These are phyloP conservation scores for Pedionomus torquatus DNA, from an alignment of 2,113 vertebrate genomes.

Conservation along the genomic window DNA sequence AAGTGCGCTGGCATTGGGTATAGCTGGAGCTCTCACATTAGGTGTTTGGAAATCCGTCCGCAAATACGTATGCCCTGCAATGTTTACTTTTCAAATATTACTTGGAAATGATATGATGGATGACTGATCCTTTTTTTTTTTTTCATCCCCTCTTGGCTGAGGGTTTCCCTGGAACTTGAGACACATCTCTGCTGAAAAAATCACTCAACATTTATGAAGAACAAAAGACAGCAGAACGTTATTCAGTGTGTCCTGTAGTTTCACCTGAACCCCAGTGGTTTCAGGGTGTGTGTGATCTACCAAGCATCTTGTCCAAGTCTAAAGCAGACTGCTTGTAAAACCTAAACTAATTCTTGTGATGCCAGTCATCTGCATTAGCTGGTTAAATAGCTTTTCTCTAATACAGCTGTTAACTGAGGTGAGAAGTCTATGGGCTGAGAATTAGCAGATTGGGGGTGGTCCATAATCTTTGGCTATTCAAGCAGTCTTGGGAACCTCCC, in stretches of 20 bases:
- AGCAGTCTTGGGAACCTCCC: neutral
- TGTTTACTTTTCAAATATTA: slow-evolving; percentile 36
- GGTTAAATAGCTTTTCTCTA: neutral
- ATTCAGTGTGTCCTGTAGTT: slow-evolving; percentile 1
- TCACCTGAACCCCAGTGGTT: slow-evolving; percentile 32
- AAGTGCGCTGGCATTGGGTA: neutral
- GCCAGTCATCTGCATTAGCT: neutral
- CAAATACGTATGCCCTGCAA: neutral
- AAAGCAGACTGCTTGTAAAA: neutral
- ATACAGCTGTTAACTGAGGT: neutral
- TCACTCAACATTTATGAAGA: neutral
- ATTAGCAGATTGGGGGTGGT: neutral
- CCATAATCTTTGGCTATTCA: neutral
- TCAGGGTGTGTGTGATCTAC: neutral
- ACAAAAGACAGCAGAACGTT: slow-evolving; percentile 31
- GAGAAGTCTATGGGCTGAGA: neutral
- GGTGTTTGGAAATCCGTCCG: slow-evolving; percentile 23
- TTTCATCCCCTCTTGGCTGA: slow-evolving; percentile 26
- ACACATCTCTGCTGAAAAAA: slow-evolving; percentile 8
- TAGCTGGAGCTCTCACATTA: slow-evolving; percentile 8
- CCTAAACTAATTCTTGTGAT: neutral
- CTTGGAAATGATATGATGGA: slow-evolving; percentile 16
- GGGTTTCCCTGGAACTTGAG: slow-evolving; percentile 35
- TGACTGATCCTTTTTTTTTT: slow-evolving; percentile 5
- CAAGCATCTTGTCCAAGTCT: neutral